Evolutionary conservation across 2,113 vertebrate genomes (phyloP).

Genomic region (Genyomyrus donnyi): DNA sequence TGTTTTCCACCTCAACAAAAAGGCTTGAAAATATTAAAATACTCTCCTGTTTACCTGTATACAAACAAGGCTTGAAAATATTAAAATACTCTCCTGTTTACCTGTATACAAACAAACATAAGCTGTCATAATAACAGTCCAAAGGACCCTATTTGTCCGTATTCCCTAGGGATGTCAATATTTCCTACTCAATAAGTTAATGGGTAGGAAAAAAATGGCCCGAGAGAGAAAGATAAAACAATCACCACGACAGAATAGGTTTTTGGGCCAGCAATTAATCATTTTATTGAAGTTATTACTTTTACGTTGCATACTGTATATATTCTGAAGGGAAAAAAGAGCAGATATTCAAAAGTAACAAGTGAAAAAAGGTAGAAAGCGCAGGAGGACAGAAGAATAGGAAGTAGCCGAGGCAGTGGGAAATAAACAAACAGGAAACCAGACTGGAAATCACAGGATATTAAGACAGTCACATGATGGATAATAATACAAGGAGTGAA

Average conservation of each 20-base stretch:
- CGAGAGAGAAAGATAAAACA: neutral
- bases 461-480: neutral
- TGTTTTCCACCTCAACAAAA: neutral
- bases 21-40: neutral
- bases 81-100: neutral
- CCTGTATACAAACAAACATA: neutral
- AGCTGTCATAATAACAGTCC: neutral
- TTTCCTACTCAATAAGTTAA: neutral
- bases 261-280: neutral
- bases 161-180: neutral
- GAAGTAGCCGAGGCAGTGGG: neutral
- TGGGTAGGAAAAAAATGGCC: neutral
- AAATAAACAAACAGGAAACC: neutral
- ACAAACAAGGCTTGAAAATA: neutral
- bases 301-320: neutral
- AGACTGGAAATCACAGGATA: neutral
- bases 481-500: neutral
- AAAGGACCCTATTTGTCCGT: neutral
- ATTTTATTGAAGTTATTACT: slow-evolving; percentile 1
- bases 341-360: neutral
- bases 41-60: neutral
- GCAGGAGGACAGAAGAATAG: neutral
- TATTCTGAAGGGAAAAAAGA: neutral
- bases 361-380: neutral
- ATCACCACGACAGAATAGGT: neutral